Conservation (phyloP, 2,113 vertebrate species). For the Clarias batrachus region DNA sequence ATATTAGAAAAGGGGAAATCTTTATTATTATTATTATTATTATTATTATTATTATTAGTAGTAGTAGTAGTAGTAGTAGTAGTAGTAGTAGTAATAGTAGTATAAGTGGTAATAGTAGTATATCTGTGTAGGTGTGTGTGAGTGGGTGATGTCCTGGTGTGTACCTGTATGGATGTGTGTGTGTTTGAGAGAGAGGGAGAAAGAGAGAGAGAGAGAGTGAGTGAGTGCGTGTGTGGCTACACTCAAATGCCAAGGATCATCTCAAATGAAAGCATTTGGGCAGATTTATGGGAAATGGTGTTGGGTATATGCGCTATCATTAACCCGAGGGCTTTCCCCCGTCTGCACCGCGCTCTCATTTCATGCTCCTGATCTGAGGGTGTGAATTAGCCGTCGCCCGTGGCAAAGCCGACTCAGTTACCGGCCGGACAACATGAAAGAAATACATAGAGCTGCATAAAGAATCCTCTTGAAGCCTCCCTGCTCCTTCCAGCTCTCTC, state of each 20-base stretch:
- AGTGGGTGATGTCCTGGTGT: neutral
- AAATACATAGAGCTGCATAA: conserved; percentile 77
- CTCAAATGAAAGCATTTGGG: conserved; percentile 73
- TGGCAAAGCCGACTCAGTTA: conserved; percentile 73
- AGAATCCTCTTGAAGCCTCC: conserved; percentile 71
- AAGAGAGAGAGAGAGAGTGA: conserved; percentile 2
- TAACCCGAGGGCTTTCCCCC: conserved; percentile 72
- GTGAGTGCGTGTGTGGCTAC: conserved; percentile 35
- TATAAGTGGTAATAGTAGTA: too few species aligned
- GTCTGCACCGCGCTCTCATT: conserved; percentile 73
- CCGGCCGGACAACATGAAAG: conserved; percentile 78
- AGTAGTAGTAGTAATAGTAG: too few species aligned
- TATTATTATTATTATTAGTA: neutral
- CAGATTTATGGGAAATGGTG: conserved; percentile 71
- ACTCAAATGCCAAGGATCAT: conserved; percentile 69
- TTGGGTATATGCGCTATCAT: conserved; percentile 68
- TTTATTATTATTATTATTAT: neutral
- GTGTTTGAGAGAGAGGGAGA: conserved; percentile 14
- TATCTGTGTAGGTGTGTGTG: neutral
- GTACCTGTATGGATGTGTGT: neutral
- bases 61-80: neutral
- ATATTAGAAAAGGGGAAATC: neutral
- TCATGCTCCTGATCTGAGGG: conserved; percentile 80
- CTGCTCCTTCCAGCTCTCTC: conserved; percentile 39
- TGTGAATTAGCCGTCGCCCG: conserved; percentile 74